A percentile compares a stretch with the other conserved stretches of the same genome.
phyloP scores from a whole-genome alignment of 2,113 vertebrate species.

The Prionailurus bengalensis region DNA sequence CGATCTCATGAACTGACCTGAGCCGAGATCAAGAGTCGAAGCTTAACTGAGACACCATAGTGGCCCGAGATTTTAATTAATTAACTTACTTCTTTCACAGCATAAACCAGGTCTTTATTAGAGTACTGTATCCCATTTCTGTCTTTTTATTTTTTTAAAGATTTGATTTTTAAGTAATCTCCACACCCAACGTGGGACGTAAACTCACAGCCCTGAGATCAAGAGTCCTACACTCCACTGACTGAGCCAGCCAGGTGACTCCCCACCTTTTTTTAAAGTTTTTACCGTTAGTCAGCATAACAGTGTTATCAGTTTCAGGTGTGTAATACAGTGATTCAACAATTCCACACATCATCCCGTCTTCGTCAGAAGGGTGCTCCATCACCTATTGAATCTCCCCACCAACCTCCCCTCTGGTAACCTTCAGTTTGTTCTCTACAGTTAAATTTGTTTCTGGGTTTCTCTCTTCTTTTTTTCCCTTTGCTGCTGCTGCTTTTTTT shows the following conservation, averaged over 20 bases:
- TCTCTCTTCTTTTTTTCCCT: not conserved
- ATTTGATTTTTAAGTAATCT: too few species aligned
- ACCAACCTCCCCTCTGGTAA: not conserved
- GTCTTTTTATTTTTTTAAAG: too few species aligned
- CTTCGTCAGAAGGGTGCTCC: not conserved
- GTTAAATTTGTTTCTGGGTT: not conserved
- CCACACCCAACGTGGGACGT: too few species aligned
- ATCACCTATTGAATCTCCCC: not conserved
- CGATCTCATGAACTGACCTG: too few species aligned
- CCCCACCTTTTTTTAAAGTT: too few species aligned
- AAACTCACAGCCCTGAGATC: too few species aligned
- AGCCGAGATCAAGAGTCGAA: too few species aligned
- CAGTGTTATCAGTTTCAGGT: not conserved
- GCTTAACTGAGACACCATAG: too few species aligned
- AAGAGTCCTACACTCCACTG: too few species aligned
- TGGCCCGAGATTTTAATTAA: not conserved
- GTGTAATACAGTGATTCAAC: not conserved
- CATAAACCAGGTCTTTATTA: not conserved
- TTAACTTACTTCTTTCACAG: not conserved
- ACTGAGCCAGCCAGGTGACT: too few species aligned
- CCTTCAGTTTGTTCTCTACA: not conserved
- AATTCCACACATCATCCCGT: too few species aligned
- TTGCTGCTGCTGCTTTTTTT: not conserved
- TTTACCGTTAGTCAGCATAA: not conserved
- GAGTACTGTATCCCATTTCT: not conserved